These are phyloP conservation scores for Ptilorrhoa leucosticta DNA, from an alignment of 2,113 vertebrate genomes.

Conservation along the genomic window DNA sequence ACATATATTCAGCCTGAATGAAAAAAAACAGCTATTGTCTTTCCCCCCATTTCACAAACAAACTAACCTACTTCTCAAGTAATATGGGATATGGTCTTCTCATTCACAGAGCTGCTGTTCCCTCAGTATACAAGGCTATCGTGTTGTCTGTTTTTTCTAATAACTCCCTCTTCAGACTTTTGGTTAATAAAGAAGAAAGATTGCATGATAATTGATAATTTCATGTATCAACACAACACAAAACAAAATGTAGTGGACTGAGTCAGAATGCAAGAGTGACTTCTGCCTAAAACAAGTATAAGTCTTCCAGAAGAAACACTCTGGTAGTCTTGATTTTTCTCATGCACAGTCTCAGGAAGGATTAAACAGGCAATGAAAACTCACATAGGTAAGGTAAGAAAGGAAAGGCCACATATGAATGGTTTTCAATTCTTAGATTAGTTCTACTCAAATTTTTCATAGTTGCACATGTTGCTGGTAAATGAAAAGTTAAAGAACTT, in stretches of 20 bases:
- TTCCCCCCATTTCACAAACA: not conserved
- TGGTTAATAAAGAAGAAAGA: not conserved
- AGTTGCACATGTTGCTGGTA: not conserved
- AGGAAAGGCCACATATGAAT: not conserved
- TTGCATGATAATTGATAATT: not conserved
- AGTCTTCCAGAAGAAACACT: not conserved
- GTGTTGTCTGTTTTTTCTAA: not conserved
- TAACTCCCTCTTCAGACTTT: not conserved
- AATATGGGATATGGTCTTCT: not conserved
- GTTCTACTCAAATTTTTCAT: not conserved
- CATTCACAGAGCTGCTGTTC: not conserved
- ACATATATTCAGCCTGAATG: not conserved
- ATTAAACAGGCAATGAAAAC: not conserved
- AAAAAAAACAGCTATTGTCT: not conserved
- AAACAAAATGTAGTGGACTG: not conserved
- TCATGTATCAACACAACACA: not conserved
- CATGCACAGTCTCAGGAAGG: fast-evolving
- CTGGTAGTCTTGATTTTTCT: not conserved
- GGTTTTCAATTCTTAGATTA: not conserved
- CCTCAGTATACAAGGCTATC: not conserved
- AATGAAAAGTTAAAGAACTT: not conserved
- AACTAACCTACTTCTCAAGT: not conserved
- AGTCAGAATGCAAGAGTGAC: not conserved
- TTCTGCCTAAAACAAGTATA: not conserved
- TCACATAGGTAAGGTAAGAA: not conserved